Evolutionary conservation across 2,888 invertebrate genomes (phyloP), one percentile per base, ranked within the genome.

Genomic region (Lepidocyrtinus sp.): DNA sequence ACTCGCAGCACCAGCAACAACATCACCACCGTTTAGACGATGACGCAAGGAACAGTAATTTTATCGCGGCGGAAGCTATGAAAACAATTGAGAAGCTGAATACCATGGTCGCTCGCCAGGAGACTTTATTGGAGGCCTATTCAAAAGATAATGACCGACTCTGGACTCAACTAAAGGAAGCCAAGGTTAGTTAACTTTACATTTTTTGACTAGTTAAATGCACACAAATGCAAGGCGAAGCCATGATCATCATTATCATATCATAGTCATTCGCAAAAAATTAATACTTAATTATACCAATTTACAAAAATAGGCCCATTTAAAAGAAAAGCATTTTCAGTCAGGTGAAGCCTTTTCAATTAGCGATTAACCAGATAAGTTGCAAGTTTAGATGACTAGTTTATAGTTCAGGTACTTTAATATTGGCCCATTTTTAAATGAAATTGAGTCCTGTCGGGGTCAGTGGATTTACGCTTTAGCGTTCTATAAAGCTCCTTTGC

Each of bases 401-500:
- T n/a, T n/a, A n/a, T n/a, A n/a, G n/a, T n/a, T n/a, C n/a, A n/a
- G n/a, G n/a, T n/a, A n/a, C n/a, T n/a, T 59, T 59, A 59, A 59
- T 59, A 21, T 19, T 19, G 15, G 15, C 46, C 15, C 9, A 46
- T 46, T 46, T 46, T 12, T 9, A 46, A 15, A 46, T 9, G 15
- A 46, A 46, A 46, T 46, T 46, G 9, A 46, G 46, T 12, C 12
- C 12, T 12, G 15, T 12, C 12, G 12, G 15, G 9, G 15, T 9
- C 46, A 46, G n/a, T 7, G 5, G 26, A 25, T 22, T 62, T 7
- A 9, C 27, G n/a, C 62, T 72, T 73, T 15, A 83, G 27, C 12
- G 72, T 77, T 36, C 68, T 50, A 22, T 72, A 26, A 1, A 83
- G 36, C 61, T 87, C 27, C 50, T 87, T 46, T 83, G 88, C 83